These are phyloP conservation scores for Ispidina lecontei DNA, from an alignment of 2,797 vertebrate genomes.

Conservation along the genomic window DNA sequence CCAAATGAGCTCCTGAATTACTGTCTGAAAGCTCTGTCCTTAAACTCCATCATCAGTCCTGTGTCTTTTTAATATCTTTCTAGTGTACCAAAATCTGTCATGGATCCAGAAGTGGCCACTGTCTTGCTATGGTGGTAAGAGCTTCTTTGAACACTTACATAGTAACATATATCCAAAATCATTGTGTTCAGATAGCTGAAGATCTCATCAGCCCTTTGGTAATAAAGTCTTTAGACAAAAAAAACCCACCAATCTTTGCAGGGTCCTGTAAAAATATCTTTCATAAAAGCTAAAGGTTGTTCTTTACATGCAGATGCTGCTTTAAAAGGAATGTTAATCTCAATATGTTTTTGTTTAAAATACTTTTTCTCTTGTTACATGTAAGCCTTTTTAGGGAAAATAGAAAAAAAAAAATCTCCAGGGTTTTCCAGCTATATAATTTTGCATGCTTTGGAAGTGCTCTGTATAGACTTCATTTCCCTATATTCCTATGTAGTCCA, in stretches of 20 bases:
- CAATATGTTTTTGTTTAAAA: background rate
- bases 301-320: background rate
- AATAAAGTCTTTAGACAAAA: background rate
- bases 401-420: background rate
- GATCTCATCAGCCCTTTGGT: background rate
- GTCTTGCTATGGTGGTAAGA: background rate
- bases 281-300: background rate
- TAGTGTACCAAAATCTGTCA: background rate
- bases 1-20: background rate
- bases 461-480: constrained; percentile 30
- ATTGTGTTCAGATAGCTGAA: background rate
- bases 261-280: background rate
- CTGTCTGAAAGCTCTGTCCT: background rate
- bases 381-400: background rate
- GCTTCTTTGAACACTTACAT: background rate
- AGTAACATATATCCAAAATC: background rate
- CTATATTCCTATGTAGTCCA: background rate
- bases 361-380: background rate
- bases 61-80: background rate
- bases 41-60: background rate
- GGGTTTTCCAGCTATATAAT: constrained; percentile 29
- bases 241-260: background rate
- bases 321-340: constrained; percentile 16
- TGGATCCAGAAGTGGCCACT: background rate
- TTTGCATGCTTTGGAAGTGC: constrained; percentile 5